Evolutionary conservation across 2,888 invertebrate species (phyloP), one percentile per base, ranked within the genome.

Genomic region (Notocelia uddmanniana): DNA sequence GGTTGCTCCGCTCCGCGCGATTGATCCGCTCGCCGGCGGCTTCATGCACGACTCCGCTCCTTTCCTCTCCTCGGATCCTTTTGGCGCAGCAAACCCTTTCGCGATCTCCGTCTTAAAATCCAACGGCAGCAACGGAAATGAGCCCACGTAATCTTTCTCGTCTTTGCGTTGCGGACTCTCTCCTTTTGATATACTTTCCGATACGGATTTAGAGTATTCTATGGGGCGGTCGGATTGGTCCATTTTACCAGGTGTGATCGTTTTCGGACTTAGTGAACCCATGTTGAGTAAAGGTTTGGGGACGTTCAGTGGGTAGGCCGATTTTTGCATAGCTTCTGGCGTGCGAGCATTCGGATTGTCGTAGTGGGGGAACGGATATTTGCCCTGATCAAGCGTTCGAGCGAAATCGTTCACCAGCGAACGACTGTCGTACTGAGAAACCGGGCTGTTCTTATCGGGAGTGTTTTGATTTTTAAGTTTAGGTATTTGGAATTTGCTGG

Each of bases 401-500:
- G 91, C 80, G 76, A 92, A 92, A 77, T 94, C 94, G 77, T 93
- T 92, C 5, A 93, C 90, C 85, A 92, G 84, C 2, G 92, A 88
- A 8, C 94, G 87, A 73, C 82, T 86, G 75, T 93, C 93, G 76
- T 91, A 93, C 71, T 91, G 92, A 0, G 91, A 84, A 0, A 87
- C 85, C 3, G 90, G 87, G 75, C 85, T 91, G 73, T 86, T 91
- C 80, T 94, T 94, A 75, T 94, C 94, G 11, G 90, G 88, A n/a
- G 92, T 89, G 31, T 85, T 89, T 79, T 93, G 91, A 76, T 92
- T 94, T 82, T 94, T 92, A 73, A 97, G 86, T 89, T 97, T 98
- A 0, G 97, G 97, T 81, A 98, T 98, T 92, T 98, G 98, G 90
- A 97, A 98, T 82, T 97, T 97, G 71, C 96, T 96, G 69, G 96